Percentiles rank a stretch among this genome's conserved stretches.
Conservation (phyloP, 1,140 invertebrate species). For the Drosophila virilis region DNA sequence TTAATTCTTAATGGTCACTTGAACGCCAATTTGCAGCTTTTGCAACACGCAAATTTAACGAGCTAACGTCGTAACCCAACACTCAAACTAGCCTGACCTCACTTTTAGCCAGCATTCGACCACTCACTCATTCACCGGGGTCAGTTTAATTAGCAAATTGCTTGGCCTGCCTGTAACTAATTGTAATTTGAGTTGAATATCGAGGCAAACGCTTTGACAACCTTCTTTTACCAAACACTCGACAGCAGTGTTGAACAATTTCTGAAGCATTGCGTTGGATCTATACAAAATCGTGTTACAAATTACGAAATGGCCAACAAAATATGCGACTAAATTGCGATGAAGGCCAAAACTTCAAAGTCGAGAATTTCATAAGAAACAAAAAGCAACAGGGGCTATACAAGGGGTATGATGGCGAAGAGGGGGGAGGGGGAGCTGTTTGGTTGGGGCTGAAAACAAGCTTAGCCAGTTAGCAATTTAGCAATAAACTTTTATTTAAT, state of each 20-base stretch:
- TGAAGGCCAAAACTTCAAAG: slow-evolving; percentile 20
- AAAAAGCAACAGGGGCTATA: slow-evolving; percentile 24
- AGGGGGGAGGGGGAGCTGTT: neutral
- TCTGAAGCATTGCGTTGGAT: neutral
- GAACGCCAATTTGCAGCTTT: neutral
- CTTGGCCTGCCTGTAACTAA: neutral
- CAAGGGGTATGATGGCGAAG: neutral
- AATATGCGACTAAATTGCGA: slow-evolving; percentile 7
- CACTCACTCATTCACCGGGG: neutral
- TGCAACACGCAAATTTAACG: neutral
- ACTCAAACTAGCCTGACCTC: neutral
- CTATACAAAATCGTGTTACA: slow-evolving; percentile 11
- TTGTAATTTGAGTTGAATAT: neutral
- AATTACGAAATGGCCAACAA: slow-evolving; percentile 3
- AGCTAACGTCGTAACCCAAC: neutral
- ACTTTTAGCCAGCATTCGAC: neutral
- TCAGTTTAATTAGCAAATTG: slow-evolving; percentile 15
- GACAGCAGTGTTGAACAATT: slow-evolving; percentile 8
- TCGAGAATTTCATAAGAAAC: slow-evolving; percentile 34
- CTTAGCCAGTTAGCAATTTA: slow-evolving; percentile 77
- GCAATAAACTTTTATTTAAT: slow-evolving; percentile 81
- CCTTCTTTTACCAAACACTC: neutral
- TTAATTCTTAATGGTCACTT: neutral
- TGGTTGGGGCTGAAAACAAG: neutral
- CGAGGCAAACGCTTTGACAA: neutral